Percentiles rank a stretch among this genome's conserved stretches.
phyloP scores from a whole-genome alignment of 1,140 invertebrate genomes.

The Chionoecetes opilio region DNA sequence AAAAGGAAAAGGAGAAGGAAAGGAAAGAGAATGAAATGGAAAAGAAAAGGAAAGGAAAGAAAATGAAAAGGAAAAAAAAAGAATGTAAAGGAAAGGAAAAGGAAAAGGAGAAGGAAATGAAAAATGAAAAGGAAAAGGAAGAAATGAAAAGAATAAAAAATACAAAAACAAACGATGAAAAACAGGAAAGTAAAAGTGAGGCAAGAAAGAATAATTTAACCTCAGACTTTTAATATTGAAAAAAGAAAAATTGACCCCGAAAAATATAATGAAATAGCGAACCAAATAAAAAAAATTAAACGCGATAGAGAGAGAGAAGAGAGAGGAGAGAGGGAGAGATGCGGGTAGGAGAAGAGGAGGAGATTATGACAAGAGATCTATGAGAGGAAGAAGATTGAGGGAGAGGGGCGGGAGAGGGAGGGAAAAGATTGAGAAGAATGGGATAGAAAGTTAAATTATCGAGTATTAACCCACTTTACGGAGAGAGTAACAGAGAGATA shows the following conservation, averaged over 20 bases:
- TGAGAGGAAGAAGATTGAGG: not conserved
- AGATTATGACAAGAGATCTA: not conserved
- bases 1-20: not conserved
- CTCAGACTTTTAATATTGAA: not conserved
- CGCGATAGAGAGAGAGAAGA: not conserved
- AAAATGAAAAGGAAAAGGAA: not conserved
- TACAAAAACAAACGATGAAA: not conserved
- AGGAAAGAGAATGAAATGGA: not conserved
- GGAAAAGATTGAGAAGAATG: not conserved
- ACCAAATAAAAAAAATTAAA: too few species aligned
- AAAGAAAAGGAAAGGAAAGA: too few species aligned
- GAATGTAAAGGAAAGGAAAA: not conserved
- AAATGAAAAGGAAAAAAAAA: too few species aligned
- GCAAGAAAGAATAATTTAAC: not conserved
- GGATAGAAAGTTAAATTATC: too few species aligned
- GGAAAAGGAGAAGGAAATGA: not conserved
- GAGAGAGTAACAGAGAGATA: not conserved
- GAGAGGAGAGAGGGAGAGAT: slow-evolving; percentile 22
- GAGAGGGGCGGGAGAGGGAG: not conserved
- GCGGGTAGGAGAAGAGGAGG: not conserved
- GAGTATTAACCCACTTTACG: too few species aligned
- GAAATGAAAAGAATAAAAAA: not conserved
- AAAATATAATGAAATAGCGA: too few species aligned
- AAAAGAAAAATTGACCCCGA: too few species aligned
- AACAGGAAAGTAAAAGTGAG: not conserved